Evolutionary conservation across 2,113 vertebrate species (phyloP), one percentile per base, ranked within the genome.

Genomic region (Baryphthengus martii): DNA sequence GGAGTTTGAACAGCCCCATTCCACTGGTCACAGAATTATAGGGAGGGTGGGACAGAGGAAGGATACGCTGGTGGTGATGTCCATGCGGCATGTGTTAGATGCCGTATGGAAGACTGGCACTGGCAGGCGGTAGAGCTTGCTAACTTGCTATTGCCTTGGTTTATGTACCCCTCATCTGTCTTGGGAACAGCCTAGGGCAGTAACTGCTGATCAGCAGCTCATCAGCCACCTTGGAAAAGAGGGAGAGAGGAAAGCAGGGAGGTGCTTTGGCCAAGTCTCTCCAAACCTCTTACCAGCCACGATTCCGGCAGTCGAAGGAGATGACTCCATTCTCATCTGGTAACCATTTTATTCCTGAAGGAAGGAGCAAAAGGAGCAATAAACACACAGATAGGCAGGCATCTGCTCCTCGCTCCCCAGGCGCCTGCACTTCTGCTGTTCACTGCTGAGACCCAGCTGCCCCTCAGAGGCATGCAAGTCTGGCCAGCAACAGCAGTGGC

Each of bases 311-410:
- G 94, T 99, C 99, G 1, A 99, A 99, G 23, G 99, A 98, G 78
- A 99, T 98, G 33, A 99, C 99, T n/a, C 99, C 99, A 0, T 99
- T 99, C 95, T 99, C 98, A 96, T 99, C 99, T 55, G 99, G 98
- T 14, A 97, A 98, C 99, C 99, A 99, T 76, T 99, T 98, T 94
- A 99, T 99, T 47, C 99, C 99, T 99, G 95, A 35, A 85, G 75
- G 78, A 49, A 88, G 74, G 40, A 94, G 90, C 62, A 68, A 87
- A 94, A 65, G 55, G 13, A 93, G 31, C 26, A 89, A 35, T 96
- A 45, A 93, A n/a, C 53, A 37, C 21, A 29, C 44, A 86, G 16
- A 8, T 8, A 70, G 42, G 25, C 21, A 65, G 58, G 23, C 66
- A 61, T 29, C 50, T 53, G 77, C 53, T 56, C 62, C 67, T 66